Percentiles rank a stretch among this genome's conserved stretches.
These are phyloP conservation scores for Natrix natrix DNA, from an alignment of 2,797 vertebrate genomes.

Conservation along the genomic window DNA sequence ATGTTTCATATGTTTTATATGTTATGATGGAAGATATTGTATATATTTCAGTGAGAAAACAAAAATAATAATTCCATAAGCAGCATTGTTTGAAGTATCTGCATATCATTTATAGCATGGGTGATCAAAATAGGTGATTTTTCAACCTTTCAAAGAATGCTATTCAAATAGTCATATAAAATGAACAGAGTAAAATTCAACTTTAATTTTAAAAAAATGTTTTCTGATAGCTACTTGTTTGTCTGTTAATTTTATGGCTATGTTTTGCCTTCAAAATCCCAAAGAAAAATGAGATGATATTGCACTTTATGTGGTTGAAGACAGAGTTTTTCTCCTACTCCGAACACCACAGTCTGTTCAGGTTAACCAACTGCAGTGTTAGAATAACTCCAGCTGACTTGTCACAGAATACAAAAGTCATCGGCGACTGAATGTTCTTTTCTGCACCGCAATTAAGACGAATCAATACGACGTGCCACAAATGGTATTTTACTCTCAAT, in stretches of 20 bases:
- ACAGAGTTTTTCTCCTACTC: constrained; percentile 66
- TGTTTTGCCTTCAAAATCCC: constrained; percentile 8
- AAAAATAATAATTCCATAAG: constrained; percentile 58
- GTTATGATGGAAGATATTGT: constrained; percentile 58
- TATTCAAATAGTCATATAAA: constrained; percentile 29
- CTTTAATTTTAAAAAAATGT: constrained; percentile 43
- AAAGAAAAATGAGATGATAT: constrained; percentile 20
- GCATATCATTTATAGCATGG: constrained; percentile 43
- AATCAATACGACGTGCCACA: constrained; percentile 84
- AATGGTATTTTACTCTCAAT: constrained; percentile 87
- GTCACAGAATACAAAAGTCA: constrained; percentile 84
- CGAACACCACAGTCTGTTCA: constrained; percentile 70
- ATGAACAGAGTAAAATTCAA: constrained; percentile 42
- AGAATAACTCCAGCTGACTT: constrained; percentile 79
- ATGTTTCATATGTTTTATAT: constrained; percentile 55
- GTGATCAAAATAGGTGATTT: constrained; percentile 57
- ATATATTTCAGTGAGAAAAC: constrained; percentile 55
- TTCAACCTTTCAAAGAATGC: constrained; percentile 45
- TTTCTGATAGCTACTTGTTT: not conserved
- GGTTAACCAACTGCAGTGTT: constrained; percentile 81
- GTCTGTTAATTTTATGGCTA: constrained; percentile 6
- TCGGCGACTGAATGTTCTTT: constrained; percentile 84
- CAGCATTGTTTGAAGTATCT: constrained; percentile 57
- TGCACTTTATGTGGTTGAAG: constrained; percentile 52
- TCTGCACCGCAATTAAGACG: constrained; percentile 89